Conservation (phyloP, 1,140 invertebrate species). For the Zaprionus ornatus region DNA sequence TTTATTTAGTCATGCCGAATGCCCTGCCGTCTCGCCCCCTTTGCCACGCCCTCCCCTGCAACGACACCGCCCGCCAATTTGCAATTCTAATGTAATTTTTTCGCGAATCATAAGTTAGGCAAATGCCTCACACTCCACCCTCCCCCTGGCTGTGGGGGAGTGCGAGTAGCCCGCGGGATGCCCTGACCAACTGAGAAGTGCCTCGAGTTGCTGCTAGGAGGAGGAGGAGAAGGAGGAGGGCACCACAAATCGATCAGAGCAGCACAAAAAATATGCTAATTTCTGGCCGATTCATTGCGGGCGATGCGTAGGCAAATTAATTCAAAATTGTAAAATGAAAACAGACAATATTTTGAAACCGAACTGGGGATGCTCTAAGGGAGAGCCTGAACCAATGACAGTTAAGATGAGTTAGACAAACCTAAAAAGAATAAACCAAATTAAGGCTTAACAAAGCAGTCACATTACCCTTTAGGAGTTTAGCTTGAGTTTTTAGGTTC, state of each 20-base stretch:
- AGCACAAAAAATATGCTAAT: conserved; percentile 73
- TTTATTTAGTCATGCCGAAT: conserved; percentile 75
- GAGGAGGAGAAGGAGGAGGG: neutral
- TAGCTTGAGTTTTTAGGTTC: neutral
- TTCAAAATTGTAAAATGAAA: conserved; percentile 43
- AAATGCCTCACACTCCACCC: conserved; percentile 16
- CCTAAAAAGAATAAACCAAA: neutral
- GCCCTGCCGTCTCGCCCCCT: conserved; percentile 16
- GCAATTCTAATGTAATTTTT: conserved; percentile 82
- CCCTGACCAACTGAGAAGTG: conserved; percentile 72
- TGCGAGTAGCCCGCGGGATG: neutral
- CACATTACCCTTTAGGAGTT: neutral
- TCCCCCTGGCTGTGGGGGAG: conserved; percentile 2
- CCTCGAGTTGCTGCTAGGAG: neutral
- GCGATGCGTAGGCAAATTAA: conserved; percentile 69
- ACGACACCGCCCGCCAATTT: conserved; percentile 58
- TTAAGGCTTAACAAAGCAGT: neutral
- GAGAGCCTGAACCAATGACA: neutral
- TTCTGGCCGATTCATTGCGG: conserved; percentile 70
- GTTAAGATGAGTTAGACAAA: neutral
- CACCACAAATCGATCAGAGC: conserved; percentile 71
- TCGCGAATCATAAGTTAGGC: conserved; percentile 79
- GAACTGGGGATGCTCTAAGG: conserved; percentile 49
- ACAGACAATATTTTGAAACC: conserved; percentile 3
- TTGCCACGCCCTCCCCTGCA: neutral